These are phyloP conservation scores for Drosophila lacertosa DNA, from an alignment of 1,140 invertebrate genomes.

Conservation along the genomic window DNA sequence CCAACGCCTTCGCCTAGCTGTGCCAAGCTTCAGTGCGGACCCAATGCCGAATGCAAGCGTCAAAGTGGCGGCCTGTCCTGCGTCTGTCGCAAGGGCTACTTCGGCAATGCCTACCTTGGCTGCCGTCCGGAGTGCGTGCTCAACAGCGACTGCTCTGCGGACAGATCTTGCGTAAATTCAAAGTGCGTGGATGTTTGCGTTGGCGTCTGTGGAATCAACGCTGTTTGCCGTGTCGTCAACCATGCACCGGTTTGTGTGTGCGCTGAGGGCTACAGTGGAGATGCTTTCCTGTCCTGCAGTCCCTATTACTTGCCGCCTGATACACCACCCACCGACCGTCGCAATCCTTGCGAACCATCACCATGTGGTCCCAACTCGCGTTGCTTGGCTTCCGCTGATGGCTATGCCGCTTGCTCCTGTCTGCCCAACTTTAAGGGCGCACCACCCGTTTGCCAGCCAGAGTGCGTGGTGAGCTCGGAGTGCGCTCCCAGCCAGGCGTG, in stretches of 20 bases:
- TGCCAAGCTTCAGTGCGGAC: constrained; percentile 89
- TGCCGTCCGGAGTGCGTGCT: constrained; percentile 92
- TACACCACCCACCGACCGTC: constrained; percentile 40
- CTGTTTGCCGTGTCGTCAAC: constrained; percentile 90
- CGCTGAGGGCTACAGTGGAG: constrained; percentile 88
- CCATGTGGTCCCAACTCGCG: constrained; percentile 92
- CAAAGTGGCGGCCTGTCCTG: constrained; percentile 86
- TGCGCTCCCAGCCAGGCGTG: constrained; percentile 91
- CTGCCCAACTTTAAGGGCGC: constrained; percentile 91
- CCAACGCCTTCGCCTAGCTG: constrained; percentile 87
- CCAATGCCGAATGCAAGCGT: constrained; percentile 90
- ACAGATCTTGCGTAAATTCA: constrained; percentile 90
- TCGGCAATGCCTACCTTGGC: constrained; percentile 89
- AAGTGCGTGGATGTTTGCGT: constrained; percentile 92
- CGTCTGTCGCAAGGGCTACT: constrained; percentile 88
- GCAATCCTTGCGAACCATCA: constrained; percentile 88
- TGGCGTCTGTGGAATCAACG: constrained; percentile 90
- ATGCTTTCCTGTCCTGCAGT: constrained; percentile 91
- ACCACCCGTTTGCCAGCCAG: constrained; percentile 91
- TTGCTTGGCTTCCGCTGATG: constrained; percentile 89
- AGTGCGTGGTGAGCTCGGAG: constrained; percentile 92
- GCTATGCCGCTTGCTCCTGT: constrained; percentile 91
- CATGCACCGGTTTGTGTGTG: constrained; percentile 92
- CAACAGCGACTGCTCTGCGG: constrained; percentile 89
- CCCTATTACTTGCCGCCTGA: constrained; percentile 78